Evolutionary conservation across 2,888 invertebrate species (phyloP), one percentile per base, ranked within the genome.

Genomic region (Acholoe squamosa): DNA sequence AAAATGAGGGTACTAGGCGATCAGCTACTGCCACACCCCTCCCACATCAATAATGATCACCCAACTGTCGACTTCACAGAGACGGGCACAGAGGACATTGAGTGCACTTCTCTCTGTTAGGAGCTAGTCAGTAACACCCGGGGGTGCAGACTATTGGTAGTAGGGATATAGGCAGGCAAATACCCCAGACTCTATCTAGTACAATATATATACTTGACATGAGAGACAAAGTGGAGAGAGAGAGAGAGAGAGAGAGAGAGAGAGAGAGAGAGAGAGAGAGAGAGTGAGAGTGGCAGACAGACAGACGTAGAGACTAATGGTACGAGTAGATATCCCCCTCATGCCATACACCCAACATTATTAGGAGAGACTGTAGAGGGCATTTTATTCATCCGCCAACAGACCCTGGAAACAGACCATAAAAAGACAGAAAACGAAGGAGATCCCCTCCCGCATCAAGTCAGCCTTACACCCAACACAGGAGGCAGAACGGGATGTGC

Each of bases 61-160:
- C 61, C 61, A 3, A n/a, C 61, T 61, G 61, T 61, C 61, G 61
- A 14, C 61, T 19, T 19, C 54, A n/a, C 61, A 19, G n/a, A 3
- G 61, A 43, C 43, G 61, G 61, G 61, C 61, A n/a, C 61, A 19
- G 61, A 19, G 61, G 61, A 61, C 61, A 61, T n/a, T 61, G 61
- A 61, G 61, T 61, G 61, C 61, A 61, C 7, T n/a, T 61, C 61
- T 19, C 10, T 61, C 61, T 61, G 77, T 43, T 10, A 67, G 34
- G 5, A 25, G 77, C 16, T 3, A 77, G 77, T 7, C 16, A 77
- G 77, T n/a, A 77, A 19, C 3, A 77, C 3, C 10, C 28, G 34
- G 77, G 5, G 77, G 31, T 1, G 14, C n/a, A 5, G 28, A 28
- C 3, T 10, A 25, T 12, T 25, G 67, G 28, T n/a, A 67, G 5